Base-by-base conservation (phyloP, 2,113 vertebrate genomes). In the Saimiri boliviensis region DNA sequence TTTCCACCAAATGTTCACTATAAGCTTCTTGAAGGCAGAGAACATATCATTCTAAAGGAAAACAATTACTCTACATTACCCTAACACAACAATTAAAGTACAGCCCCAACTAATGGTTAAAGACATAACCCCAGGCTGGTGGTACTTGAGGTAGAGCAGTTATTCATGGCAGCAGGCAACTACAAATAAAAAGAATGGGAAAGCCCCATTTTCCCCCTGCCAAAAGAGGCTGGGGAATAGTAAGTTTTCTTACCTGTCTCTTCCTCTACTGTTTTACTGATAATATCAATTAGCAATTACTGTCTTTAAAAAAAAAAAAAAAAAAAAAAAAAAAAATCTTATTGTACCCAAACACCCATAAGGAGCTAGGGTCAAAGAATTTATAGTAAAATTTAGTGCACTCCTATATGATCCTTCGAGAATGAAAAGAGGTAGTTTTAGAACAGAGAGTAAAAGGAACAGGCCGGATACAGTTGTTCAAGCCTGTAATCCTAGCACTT, bases 301-400 rank as follows among this genome's bases (percentile, higher is more conserved):
- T 89, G 37, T 81, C 71, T 93, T 91, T 56, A 42, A 42, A 42
- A 42, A 42, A 42, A 42, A 42, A 42, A 47, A n/a, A n/a, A n/a
- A n/a, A n/a, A n/a, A 47, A 47, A 96, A 71, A 80, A n/a, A 89
- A 88, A 88, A 37, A 91, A 89, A 86, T 47, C 23, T 82, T 89
- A 80, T 1, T 84, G 74, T 7, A 81, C 3, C 13, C 81, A 97
- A 45, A 91, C 42, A 63, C 6, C 4, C 35, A 35, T 2, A 88
- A 94, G 27, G 14, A 52, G 14, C 35, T 76, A 86, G 2, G 66
- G 25, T 45, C 37, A 74, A 45, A 23, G 47, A 92, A 93, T 96
- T 86, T 60, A 19, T 74, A 68, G 63, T 5, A 70, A 16, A 47
- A 8, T 54, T 89, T 37, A 91, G 9, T 95, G 49, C 14, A 76